Conservation (phyloP, 1,140 invertebrate genomes). For the Pomacea maculata region DNA sequence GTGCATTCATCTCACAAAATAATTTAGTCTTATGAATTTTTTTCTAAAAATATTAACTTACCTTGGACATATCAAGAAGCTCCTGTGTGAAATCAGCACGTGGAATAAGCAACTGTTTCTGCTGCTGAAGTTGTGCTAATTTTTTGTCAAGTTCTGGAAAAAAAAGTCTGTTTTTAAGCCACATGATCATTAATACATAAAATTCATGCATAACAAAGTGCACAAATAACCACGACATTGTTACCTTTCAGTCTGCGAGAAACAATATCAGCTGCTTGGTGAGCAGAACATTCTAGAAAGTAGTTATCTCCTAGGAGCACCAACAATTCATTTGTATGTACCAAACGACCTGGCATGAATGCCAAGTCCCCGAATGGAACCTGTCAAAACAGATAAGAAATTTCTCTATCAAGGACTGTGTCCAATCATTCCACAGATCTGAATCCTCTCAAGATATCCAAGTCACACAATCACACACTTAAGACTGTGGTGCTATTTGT, state of each 20-base stretch:
- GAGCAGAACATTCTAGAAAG: constrained; percentile 76
- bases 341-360: constrained; percentile 75
- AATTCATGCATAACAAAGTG: neutral
- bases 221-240: neutral
- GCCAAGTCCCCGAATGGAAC: constrained; percentile 75
- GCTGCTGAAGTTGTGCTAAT: constrained; percentile 44
- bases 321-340: constrained; percentile 79
- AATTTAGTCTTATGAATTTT: too few relatives aligned
- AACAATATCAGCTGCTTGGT: constrained; percentile 73
- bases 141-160: constrained; percentile 51
- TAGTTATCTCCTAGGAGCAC: constrained; percentile 76
- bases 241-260: constrained; percentile 72
- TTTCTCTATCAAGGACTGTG: too few relatives aligned
- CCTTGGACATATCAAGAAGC: constrained; percentile 37
- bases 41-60: constrained; percentile 4
- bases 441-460: too few relatives aligned
- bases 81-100: constrained; percentile 50
- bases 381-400: constrained; percentile 40
- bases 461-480: too few relatives aligned
- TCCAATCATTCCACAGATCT: too few relatives aligned
- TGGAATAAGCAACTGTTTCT: constrained; percentile 51
- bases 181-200: neutral
- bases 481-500: too few relatives aligned
- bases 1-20: too few relatives aligned
- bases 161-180: neutral